phyloP scores from a whole-genome alignment of 2,888 invertebrate genomes.

The Lottia scabra region DNA sequence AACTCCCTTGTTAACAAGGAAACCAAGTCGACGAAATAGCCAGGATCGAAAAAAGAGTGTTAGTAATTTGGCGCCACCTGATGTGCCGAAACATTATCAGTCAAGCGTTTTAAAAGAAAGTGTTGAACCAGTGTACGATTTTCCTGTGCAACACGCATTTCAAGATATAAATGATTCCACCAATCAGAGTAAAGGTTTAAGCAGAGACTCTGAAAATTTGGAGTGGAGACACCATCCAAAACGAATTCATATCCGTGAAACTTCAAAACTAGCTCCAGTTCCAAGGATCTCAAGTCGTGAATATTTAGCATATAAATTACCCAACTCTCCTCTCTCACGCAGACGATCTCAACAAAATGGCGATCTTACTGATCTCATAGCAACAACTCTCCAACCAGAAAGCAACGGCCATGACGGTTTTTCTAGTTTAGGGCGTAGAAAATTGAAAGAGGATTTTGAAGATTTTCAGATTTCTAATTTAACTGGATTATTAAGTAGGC shows the following conservation, averaged over 20 bases:
- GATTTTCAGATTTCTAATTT: background rate
- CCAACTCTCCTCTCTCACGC: too few relatives aligned
- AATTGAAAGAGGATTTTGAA: background rate
- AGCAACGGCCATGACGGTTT: background rate
- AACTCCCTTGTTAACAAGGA: constrained; percentile 20
- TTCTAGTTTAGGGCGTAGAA: background rate
- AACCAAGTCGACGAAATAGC: constrained; percentile 24
- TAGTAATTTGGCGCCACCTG: background rate
- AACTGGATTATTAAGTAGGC: background rate
- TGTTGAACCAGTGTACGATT: background rate
- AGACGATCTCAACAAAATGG: background rate
- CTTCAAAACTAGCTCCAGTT: background rate
- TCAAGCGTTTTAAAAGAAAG: too few relatives aligned
- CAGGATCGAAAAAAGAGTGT: background rate
- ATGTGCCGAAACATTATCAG: too few relatives aligned
- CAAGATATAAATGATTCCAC: background rate
- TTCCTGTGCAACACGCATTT: background rate
- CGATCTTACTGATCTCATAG: background rate
- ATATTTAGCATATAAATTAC: background rate
- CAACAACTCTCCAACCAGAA: background rate
- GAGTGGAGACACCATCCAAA: background rate
- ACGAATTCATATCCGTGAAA: background rate
- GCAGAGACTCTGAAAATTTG: background rate
- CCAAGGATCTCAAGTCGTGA: background rate
- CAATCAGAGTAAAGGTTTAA: too few relatives aligned